A percentile compares a stretch with the other conserved stretches of the same genome.
Evolutionary conservation across 2,888 invertebrate species (phyloP).

Genomic region (Liodrosophila aerea): DNA sequence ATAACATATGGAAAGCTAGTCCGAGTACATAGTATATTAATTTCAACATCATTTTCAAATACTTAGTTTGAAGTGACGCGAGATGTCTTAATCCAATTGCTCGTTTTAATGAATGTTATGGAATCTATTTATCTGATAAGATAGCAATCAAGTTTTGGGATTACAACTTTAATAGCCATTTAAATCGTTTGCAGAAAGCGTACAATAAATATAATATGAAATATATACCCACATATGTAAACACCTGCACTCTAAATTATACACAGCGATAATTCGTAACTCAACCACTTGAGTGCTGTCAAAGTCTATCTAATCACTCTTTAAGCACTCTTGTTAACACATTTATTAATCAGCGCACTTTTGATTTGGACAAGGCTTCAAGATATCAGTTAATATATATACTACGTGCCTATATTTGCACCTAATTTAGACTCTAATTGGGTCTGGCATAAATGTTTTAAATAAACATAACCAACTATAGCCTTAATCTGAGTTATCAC

Average conservation of each 20-base stretch:
- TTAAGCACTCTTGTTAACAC: not conserved
- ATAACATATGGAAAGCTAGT: constrained; percentile 54
- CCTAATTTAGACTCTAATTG: not conserved
- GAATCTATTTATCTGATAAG: constrained; percentile 37
- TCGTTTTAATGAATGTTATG: constrained; percentile 8
- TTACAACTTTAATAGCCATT: constrained; percentile 23
- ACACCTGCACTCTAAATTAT: constrained; percentile 18
- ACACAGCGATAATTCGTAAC: constrained; percentile 26
- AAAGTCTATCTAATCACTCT: constrained; percentile 40
- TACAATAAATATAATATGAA: constrained; percentile 7
- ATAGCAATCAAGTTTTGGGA: constrained; percentile 22
- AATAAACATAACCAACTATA: too few relatives aligned
- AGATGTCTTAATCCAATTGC: too few relatives aligned
- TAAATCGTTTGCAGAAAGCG: constrained; percentile 36
- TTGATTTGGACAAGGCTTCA: constrained; percentile 5
- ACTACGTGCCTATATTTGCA: not conserved
- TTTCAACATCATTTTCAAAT: too few relatives aligned
- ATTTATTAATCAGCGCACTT: constrained; percentile 8
- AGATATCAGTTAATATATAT: not conserved
- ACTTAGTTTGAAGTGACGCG: too few relatives aligned
- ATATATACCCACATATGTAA: constrained; percentile 9
- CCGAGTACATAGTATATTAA: not conserved
- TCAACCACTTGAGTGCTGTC: constrained; percentile 24
- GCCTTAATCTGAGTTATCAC: too few relatives aligned
- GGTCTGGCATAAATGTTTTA: too few relatives aligned